These are phyloP conservation scores for Agapornis roseicollis DNA, from an alignment of 2,113 vertebrate species.

Conservation along the genomic window DNA sequence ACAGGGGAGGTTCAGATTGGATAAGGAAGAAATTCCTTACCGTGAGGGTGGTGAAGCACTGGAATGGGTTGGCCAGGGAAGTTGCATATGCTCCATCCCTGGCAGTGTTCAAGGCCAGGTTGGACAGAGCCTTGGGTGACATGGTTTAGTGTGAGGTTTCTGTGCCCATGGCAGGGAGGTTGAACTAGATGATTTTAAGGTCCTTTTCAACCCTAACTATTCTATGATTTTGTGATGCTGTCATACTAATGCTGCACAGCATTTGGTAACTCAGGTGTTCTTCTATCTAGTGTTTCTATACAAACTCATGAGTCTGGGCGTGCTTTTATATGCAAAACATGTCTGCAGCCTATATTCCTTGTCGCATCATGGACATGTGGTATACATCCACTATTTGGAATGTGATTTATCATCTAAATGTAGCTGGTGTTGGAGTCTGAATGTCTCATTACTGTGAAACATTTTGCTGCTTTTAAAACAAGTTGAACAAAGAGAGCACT, in stretches of 20 bases:
- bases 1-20: too few species aligned
- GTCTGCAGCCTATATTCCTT: slow-evolving; percentile 54
- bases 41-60: too few species aligned
- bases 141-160: too few species aligned
- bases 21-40: too few species aligned
- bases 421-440: slow-evolving; percentile 57
- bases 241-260: background rate
- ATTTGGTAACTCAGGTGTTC: background rate
- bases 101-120: too few species aligned
- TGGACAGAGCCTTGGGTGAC: too few species aligned
- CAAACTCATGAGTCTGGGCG: slow-evolving; percentile 41
- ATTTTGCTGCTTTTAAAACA: slow-evolving; percentile 59
- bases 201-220: too few species aligned
- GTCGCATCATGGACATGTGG: slow-evolving; percentile 44
- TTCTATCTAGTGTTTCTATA: slow-evolving; percentile 23
- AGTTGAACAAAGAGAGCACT: slow-evolving; percentile 57
- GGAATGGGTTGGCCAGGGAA: too few species aligned
- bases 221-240: too few species aligned
- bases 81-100: too few species aligned
- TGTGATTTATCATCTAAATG: slow-evolving; percentile 68
- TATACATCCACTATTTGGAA: slow-evolving; percentile 65
- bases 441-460: slow-evolving; percentile 47
- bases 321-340: slow-evolving; percentile 67
- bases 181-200: too few species aligned
- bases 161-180: too few species aligned